phyloP scores from a whole-genome alignment of 2,797 vertebrate genomes.

The Melanotaenia nigrans region DNA sequence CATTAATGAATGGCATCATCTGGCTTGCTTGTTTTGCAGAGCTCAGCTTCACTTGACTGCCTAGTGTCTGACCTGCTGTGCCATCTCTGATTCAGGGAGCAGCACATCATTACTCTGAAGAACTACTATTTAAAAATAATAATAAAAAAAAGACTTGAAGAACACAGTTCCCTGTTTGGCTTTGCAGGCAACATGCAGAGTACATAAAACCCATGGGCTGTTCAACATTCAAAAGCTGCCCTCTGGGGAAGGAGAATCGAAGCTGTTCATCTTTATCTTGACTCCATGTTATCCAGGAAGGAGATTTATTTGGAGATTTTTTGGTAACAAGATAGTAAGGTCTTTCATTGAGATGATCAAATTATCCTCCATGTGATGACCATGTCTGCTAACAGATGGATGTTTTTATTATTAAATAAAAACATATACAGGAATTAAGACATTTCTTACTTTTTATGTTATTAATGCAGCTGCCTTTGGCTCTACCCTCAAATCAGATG shows the following conservation, averaged over 20 bases:
- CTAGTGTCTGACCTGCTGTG: constrained; percentile 59
- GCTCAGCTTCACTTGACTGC: constrained; percentile 55
- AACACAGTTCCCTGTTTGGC: not conserved
- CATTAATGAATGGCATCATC: constrained; percentile 68
- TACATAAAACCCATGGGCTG: constrained; percentile 6
- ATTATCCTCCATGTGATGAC: not conserved
- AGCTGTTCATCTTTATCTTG: not conserved
- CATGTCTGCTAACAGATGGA: not conserved
- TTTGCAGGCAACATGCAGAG: constrained; percentile 6
- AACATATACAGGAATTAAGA: not conserved
- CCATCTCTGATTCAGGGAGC: constrained; percentile 51
- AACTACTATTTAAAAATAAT: constrained; percentile 1
- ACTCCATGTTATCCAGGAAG: not conserved
- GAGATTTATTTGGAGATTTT: not conserved
- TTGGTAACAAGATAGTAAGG: not conserved
- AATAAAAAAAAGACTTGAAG: not conserved
- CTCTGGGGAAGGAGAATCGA: constrained; percentile 27
- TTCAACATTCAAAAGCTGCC: constrained; percentile 24
- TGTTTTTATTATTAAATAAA: not conserved
- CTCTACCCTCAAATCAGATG: not conserved
- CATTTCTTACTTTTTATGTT: not conserved
- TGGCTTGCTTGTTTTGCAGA: constrained; percentile 61
- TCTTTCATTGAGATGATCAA: not conserved
- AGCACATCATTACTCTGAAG: constrained; percentile 43
- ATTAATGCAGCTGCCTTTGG: not conserved